phyloP scores from a whole-genome alignment of 2,113 vertebrate species.

The Bagarius yarrelli region DNA sequence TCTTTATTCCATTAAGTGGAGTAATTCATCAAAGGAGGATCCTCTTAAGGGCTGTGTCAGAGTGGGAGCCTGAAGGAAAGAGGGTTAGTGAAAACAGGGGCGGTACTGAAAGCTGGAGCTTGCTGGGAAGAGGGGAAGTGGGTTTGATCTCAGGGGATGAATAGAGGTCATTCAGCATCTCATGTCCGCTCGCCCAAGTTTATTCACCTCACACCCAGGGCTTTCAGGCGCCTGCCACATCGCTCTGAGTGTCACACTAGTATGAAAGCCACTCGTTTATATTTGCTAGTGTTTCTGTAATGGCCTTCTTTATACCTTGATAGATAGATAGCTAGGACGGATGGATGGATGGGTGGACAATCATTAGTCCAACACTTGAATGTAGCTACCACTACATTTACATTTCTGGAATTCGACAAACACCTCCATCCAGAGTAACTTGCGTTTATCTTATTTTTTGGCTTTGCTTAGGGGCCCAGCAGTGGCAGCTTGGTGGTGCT shows the following conservation, averaged over 20 bases:
- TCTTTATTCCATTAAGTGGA: constrained; percentile 64
- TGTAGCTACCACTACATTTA: too few species aligned
- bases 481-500: too few species aligned
- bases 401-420: too few species aligned
- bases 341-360: too few species aligned
- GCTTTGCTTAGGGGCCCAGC: too few species aligned
- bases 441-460: too few species aligned
- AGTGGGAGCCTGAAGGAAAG: constrained; percentile 29
- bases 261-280: background rate
- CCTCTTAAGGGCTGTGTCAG: constrained; percentile 42
- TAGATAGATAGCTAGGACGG: too few species aligned
- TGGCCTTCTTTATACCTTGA: constrained; percentile 4
- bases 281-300: constrained; percentile 9
- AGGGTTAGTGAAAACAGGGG: constrained; percentile 29
- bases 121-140: constrained; percentile 44
- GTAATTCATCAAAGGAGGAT: constrained; percentile 63
- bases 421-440: too few species aligned
- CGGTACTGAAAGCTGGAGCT: constrained; percentile 27
- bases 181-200: constrained; percentile 34
- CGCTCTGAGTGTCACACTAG: background rate
- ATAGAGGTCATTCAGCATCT: constrained; percentile 53
- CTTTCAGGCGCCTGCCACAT: constrained; percentile 33
- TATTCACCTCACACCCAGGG: constrained; percentile 51
- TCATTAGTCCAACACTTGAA: too few species aligned
- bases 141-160: constrained; percentile 52